These are phyloP conservation scores for Empidonax traillii DNA, from an alignment of 2,113 vertebrate species.

Conservation along the genomic window DNA sequence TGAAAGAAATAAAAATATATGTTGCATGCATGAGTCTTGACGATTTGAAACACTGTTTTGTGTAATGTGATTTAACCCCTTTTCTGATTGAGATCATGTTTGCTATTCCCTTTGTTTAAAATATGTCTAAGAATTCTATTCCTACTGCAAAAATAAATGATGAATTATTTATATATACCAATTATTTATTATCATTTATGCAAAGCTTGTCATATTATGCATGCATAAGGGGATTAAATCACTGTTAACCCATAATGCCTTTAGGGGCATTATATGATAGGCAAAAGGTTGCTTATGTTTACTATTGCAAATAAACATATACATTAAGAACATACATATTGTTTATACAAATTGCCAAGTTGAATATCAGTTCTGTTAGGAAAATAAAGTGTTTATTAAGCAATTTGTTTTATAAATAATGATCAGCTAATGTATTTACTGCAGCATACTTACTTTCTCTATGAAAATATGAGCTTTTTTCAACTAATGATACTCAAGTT, in stretches of 20 bases:
- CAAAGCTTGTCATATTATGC: conserved; percentile 97
- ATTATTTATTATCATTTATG: conserved; percentile 99
- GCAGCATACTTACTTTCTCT: neutral
- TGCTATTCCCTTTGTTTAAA: conserved; percentile 78
- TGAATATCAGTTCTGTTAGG: neutral
- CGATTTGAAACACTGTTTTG: conserved; percentile 56
- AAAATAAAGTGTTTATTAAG: conserved; percentile 9
- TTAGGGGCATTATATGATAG: conserved; percentile 71
- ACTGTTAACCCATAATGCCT: conserved; percentile 89
- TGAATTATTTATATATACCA: conserved; percentile 98
- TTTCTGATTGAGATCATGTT: conserved; percentile 71
- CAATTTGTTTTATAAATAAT: neutral
- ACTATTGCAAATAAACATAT: conserved; percentile 52
- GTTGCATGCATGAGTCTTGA: neutral
- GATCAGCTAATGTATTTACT: neutral
- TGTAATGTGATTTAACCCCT: conserved; percentile 66
- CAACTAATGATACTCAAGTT: neutral
- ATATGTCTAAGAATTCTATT: conserved; percentile 85
- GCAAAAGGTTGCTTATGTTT: conserved; percentile 67
- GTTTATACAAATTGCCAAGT: conserved; percentile 27
- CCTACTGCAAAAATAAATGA: conserved; percentile 95
- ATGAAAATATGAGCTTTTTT: neutral
- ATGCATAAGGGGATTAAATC: conserved; percentile 95
- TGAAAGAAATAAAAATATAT: conserved; percentile 41
- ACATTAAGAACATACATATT: conserved; percentile 31